A percentile compares a stretch with the other conserved stretches of the same genome.
phyloP scores from a whole-genome alignment of 1,140 invertebrate species.

The Cyphomyrmex costatus region DNA sequence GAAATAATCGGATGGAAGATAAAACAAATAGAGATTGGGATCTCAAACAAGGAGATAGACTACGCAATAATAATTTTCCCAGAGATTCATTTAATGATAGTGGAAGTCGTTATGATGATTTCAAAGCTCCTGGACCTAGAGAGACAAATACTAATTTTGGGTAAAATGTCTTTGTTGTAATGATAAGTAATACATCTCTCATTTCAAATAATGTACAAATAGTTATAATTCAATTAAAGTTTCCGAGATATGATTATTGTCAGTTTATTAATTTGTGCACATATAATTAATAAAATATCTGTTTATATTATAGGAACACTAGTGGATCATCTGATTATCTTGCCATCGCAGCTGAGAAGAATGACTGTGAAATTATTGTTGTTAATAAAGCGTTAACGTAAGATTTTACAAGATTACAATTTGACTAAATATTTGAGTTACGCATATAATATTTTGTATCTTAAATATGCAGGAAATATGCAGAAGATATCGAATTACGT shows the following conservation, averaged over 20 bases:
- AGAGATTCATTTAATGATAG: constrained; percentile 77
- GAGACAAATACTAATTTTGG: constrained; percentile 74
- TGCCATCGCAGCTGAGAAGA: constrained; percentile 88
- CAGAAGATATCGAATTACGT: constrained; percentile 94
- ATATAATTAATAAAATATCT: neutral
- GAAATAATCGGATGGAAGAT: constrained; percentile 77
- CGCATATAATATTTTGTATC: neutral
- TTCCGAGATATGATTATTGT: neutral
- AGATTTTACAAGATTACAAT: constrained; percentile 81
- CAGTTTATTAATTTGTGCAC: neutral
- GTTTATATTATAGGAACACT: constrained; percentile 45
- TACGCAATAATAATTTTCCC: constrained; percentile 69
- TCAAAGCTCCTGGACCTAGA: constrained; percentile 71
- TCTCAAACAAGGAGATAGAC: constrained; percentile 70
- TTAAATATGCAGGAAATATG: constrained; percentile 91
- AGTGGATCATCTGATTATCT: constrained; percentile 78
- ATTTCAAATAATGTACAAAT: neutral
- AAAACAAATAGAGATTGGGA: constrained; percentile 76
- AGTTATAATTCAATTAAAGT: neutral
- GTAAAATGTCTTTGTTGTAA: constrained; percentile 65
- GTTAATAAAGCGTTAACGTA: constrained; percentile 93
- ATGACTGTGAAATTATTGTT: constrained; percentile 96
- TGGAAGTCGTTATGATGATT: constrained; percentile 78
- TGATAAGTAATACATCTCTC: neutral
- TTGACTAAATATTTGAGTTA: constrained; percentile 65